Conservation (phyloP, 2,888 invertebrate genomes). For the Heliconius ismenius region DNA sequence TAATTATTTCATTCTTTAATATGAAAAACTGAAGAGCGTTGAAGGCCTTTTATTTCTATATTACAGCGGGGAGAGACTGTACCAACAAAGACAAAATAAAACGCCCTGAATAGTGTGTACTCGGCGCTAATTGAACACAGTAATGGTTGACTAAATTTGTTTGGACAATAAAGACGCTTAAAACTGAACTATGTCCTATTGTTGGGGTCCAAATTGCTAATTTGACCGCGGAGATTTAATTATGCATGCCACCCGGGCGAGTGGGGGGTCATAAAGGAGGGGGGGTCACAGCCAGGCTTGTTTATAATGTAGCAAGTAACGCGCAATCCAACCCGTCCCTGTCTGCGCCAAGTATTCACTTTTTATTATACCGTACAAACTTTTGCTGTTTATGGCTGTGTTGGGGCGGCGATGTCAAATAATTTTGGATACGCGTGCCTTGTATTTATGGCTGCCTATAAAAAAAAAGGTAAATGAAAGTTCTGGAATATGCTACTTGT, state of each 20-base stretch:
- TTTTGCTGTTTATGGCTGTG: conserved; percentile 69
- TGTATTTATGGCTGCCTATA: not conserved
- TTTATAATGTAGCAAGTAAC: conserved; percentile 80
- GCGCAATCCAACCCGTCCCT: conserved; percentile 70
- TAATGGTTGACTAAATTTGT: conserved; percentile 76
- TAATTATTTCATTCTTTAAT: conserved; percentile 49
- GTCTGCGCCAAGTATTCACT: conserved; percentile 73
- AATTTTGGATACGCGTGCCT: conserved; percentile 45
- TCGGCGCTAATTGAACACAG: conserved; percentile 67
- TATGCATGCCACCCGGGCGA: conserved; percentile 75
- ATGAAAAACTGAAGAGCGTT: conserved; percentile 40
- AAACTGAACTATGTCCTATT: conserved; percentile 77
- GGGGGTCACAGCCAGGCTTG: conserved; percentile 76
- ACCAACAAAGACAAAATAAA: conserved; percentile 58
- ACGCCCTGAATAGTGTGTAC: conserved; percentile 58
- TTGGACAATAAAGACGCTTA: conserved; percentile 75
- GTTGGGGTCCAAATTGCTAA: conserved; percentile 74
- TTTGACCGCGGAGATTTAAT: conserved; percentile 81
- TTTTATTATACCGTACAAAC: conserved; percentile 76
- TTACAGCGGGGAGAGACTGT: conserved; percentile 46
- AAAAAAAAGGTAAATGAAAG: not conserved
- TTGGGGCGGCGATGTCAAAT: conserved; percentile 60
- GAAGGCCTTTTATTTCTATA: conserved; percentile 44
- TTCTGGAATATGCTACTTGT: not conserved
- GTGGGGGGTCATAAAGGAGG: conserved; percentile 74